Evolutionary conservation across 2,888 invertebrate genomes (phyloP).

Genomic region (Myathropa florea): DNA sequence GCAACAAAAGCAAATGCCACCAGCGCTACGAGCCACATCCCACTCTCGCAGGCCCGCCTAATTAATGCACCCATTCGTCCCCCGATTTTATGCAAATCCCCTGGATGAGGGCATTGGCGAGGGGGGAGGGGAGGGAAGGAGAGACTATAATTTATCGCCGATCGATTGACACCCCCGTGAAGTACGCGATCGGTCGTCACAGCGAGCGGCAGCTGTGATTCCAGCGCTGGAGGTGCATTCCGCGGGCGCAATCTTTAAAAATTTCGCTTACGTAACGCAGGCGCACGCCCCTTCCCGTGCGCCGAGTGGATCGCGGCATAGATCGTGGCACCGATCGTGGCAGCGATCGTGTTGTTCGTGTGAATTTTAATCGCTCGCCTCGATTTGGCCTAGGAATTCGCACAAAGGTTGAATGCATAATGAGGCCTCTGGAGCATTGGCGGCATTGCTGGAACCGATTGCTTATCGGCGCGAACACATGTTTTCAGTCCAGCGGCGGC

Average conservation of each 20-base stretch:
- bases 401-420: slow-evolving; percentile 68
- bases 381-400: slow-evolving; percentile 57
- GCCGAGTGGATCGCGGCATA: neutral
- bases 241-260: slow-evolving; percentile 55
- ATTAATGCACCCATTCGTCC: slow-evolving; percentile 66
- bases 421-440: slow-evolving; percentile 30
- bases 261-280: slow-evolving; percentile 50
- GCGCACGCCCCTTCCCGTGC: neutral
- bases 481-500: slow-evolving; percentile 28
- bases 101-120: neutral
- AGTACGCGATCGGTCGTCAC: slow-evolving; percentile 55
- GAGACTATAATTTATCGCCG: slow-evolving; percentile 65
- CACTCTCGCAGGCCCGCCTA: slow-evolving; percentile 51
- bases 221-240: slow-evolving; percentile 44
- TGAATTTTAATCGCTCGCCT: slow-evolving; percentile 61
- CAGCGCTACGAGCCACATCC: slow-evolving; percentile 37
- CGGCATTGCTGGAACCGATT: slow-evolving; percentile 18
- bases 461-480: slow-evolving; percentile 55
- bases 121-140: slow-evolving; percentile 4
- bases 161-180: slow-evolving; percentile 69
- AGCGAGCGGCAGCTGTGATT: slow-evolving; percentile 13
- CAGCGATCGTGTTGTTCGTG: slow-evolving; percentile 56
- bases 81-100: slow-evolving; percentile 63
- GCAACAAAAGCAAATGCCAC: slow-evolving; percentile 64
- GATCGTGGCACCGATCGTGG: slow-evolving; percentile 44